Evolutionary conservation across 2,113 vertebrate species (phyloP), one percentile per base, ranked within the genome.

Genomic region (Parus major): DNA sequence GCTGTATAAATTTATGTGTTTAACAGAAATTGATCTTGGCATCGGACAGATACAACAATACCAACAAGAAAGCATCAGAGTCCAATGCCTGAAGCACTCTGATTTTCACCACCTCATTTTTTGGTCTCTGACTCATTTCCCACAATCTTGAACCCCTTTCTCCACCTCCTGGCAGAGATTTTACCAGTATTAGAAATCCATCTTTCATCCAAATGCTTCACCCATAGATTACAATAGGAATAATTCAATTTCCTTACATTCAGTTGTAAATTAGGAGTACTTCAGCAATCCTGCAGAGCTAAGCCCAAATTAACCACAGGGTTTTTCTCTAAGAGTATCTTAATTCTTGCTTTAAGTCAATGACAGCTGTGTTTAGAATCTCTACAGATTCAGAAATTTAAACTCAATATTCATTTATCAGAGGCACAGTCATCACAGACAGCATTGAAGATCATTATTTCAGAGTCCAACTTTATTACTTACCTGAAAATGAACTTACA

Each of bases 391-490:
- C 44, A 72, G 41, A 85, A 65, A 11, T 33, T 46, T 46, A 65
- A 90, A 55, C 9, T 50, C 33, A 42, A 42, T 15, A 15, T 64
- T 20, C 49, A 20, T 50, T 89, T 75, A 44, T 41, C 57, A 72
- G 52, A 23, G 22, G 16, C 13, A 61, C 4, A 53, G 76, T 35
- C 47, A 86, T 12, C 49, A 76, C 2, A 76, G 25, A 13, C 13
- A 83, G 55, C 9, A 55, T 0, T 36, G n/a, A 60, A 63, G 22
- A 64, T 19, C 15, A 41, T 24, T 0, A 55, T 9, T 60, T 68
- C 52, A 33, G 56, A 66, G 24, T 8, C 82, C 31, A 72, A 3
- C 16, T 81, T 68, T 4, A 29, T 68, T 78, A 92, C 94, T 95
- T 78, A 92, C 80, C 95, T 33, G 63, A 36, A 21, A 55, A 63